Evolutionary conservation across 2,888 invertebrate species (phyloP).

Genomic region (Pristionchus maxplancki): DNA sequence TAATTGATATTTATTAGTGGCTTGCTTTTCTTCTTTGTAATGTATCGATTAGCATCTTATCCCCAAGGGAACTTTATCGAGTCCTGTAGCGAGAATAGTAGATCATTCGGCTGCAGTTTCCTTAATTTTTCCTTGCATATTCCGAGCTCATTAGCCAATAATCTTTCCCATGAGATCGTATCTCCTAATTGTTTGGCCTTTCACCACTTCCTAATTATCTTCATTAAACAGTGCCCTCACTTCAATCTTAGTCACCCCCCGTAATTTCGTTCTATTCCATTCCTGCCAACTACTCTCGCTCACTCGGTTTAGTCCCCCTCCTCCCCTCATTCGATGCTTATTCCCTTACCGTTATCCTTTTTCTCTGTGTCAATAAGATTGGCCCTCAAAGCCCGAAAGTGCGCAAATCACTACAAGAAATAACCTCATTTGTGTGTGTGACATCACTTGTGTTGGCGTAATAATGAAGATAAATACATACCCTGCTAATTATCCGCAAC

Average conservation of each 20-base stretch:
- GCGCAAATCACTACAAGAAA: background rate
- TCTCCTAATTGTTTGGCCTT: background rate
- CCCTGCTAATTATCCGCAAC: background rate
- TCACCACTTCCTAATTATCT: background rate
- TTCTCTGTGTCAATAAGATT: conserved; percentile 36
- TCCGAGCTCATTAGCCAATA: background rate
- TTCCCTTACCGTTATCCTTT: background rate
- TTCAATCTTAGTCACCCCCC: conserved; percentile 36
- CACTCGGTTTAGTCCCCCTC: conserved; percentile 29
- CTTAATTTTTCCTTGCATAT: background rate
- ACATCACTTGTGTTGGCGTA: conserved; percentile 31
- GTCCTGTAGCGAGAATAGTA: background rate
- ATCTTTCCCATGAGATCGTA: conserved; percentile 10
- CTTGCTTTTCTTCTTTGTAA: background rate
- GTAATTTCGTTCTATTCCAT: background rate
- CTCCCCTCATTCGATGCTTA: background rate
- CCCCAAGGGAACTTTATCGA: background rate
- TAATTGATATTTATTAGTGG: conserved; percentile 33
- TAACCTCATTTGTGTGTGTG: conserved; percentile 11
- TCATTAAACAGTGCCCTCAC: conserved; percentile 35
- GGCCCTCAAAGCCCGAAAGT: conserved; percentile 7
- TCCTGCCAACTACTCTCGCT: conserved; percentile 30
- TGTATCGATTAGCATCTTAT: background rate
- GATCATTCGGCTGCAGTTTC: background rate
- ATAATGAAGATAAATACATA: background rate